Base-by-base conservation (phyloP, 1,140 invertebrate genomes). In the Cotesia glomerata region DNA sequence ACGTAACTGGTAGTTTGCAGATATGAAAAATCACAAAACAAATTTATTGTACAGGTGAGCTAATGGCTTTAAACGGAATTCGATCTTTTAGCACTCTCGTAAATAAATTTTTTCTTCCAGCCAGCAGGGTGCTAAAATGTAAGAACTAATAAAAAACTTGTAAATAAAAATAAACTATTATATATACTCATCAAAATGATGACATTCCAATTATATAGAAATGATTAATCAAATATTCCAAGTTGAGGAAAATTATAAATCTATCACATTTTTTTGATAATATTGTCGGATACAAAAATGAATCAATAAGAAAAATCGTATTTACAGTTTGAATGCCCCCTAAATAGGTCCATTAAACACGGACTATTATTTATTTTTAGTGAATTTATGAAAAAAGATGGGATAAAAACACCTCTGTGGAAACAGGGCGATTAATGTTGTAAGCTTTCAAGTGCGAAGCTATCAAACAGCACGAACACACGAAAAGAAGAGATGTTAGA, bases 401-500 rank as follows among this genome's bases (percentile, higher is more conserved):
- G 4, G n/a, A 36, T 34, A 71, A 71, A 71, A 65, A 36, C 34
- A 49, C 56, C 36, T 45, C 74, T 32, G 69, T 69, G 75, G 56
- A 78, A 80, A 79, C 68, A 76, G 79, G 64, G 68, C 75, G 74
- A 80, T 81, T 79, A 81, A 81, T 81, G 78, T 80, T 63, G 74
- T 78, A 74, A 75, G 67, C 68, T 65, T 58, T 49, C 69, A 52
- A 74, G 76, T 75, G 45, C 14, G 72, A 64, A 72, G 76, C 59
- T 72, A 72, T 72, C 52, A 59, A 72, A 63, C 51, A 66, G 16
- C 45, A 64, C 80, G 76, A 75, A 77, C 76, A 76, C 71, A 73
- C 62, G 69, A 69, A 73, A 80, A 51, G 49, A 36, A 74, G 78
- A 79, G 84, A 84, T 85, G 84, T 85, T 85, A 85, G 80, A 83